phyloP scores from a whole-genome alignment of 2,888 invertebrate species.

The Sphaerophoria taeniata region DNA sequence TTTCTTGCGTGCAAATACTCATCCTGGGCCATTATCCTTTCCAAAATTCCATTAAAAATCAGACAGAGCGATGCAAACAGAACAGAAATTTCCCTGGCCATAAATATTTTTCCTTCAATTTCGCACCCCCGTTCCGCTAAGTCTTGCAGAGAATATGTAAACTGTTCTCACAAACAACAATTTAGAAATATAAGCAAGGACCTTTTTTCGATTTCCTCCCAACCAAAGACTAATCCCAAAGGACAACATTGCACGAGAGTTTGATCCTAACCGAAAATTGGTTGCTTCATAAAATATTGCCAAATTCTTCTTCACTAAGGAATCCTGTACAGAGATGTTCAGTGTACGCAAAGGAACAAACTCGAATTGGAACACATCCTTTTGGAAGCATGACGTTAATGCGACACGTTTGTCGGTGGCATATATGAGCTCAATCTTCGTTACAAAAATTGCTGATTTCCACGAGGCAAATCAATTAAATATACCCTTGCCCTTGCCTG shows the following conservation, averaged over 20 bases:
- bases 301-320: constrained; percentile 7
- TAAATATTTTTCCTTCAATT: constrained; percentile 55
- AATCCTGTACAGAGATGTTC: background rate
- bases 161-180: background rate
- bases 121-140: background rate
- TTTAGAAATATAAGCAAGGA: background rate
- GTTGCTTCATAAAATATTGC: constrained; percentile 10
- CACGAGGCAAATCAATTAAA: constrained; percentile 62
- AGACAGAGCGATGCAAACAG: constrained; percentile 15
- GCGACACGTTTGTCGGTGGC: constrained; percentile 53
- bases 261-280: background rate
- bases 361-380: constrained; percentile 12
- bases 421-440: background rate
- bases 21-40: constrained; percentile 20
- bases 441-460: background rate
- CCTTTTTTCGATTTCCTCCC: constrained; percentile 64
- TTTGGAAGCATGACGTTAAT: constrained; percentile 49
- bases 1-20: background rate
- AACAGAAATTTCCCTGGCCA: constrained; percentile 16
- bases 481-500: background rate
- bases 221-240: constrained; percentile 39
- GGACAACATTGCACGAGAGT: constrained; percentile 41
- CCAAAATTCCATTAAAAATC: constrained; percentile 2
- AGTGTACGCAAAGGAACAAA: background rate
- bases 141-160: background rate